phyloP scores from a whole-genome alignment of 2,888 invertebrate genomes.

The Athrips mouffetella region DNA sequence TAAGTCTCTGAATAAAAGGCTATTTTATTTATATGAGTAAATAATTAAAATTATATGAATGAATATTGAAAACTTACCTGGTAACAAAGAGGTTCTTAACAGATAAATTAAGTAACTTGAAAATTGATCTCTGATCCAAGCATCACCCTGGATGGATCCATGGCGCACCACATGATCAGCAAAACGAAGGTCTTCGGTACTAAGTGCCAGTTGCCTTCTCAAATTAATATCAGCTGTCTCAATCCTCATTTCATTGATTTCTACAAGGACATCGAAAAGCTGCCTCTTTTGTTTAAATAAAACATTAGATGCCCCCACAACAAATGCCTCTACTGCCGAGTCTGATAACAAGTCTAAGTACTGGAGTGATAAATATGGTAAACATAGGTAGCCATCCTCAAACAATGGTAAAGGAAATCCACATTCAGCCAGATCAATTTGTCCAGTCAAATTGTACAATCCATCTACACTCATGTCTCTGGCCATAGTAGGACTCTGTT shows the following conservation, averaged over 20 bases:
- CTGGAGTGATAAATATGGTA: constrained; percentile 96
- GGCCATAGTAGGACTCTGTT: constrained; percentile 78
- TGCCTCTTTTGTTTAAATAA: constrained; percentile 97
- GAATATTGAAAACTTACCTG: constrained; percentile 66
- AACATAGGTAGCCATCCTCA: constrained; percentile 93
- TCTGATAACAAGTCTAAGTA: constrained; percentile 95
- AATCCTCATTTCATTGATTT: constrained; percentile 91
- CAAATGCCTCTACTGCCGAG: constrained; percentile 89
- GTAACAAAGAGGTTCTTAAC: constrained; percentile 86
- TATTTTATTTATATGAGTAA: no score
- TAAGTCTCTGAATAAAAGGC: no score
- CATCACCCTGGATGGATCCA: constrained; percentile 89
- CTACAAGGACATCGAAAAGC: constrained; percentile 94
- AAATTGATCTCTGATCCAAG: constrained; percentile 97
- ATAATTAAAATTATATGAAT: not conserved
- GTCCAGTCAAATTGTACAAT: constrained; percentile 81
- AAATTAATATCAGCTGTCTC: constrained; percentile 89
- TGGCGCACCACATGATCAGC: constrained; percentile 93
- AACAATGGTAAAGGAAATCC: constrained; percentile 94
- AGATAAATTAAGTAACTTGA: constrained; percentile 90
- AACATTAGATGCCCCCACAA: constrained; percentile 99
- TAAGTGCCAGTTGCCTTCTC: constrained; percentile 89
- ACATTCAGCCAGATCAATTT: constrained; percentile 84
- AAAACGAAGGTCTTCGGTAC: constrained; percentile 96
- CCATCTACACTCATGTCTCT: constrained; percentile 83